Base-by-base conservation (phyloP, 1,140 invertebrate genomes). In the Luehdorfia chinensis region DNA sequence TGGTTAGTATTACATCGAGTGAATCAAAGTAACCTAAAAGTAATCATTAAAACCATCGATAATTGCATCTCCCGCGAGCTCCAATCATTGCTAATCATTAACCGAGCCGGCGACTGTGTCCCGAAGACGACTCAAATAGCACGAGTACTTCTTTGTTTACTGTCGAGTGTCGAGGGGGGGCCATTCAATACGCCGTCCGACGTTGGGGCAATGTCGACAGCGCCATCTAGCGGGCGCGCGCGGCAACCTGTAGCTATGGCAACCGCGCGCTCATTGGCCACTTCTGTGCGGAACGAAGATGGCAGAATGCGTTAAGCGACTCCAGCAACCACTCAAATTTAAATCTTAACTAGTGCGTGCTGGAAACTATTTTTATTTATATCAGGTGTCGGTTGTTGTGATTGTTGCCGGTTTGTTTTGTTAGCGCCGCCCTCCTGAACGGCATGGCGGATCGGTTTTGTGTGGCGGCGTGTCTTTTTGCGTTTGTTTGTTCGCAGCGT, bases 201-300 rank as follows among this genome's bases (percentile, higher is more conserved):
- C 14, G 23, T 25, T 27, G 27, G 6, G n/a, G 9, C 47, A 65
- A n/a, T n/a, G n/a, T n/a, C n/a, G n/a, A n/a, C n/a, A n/a, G 34
- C 71, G 80, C 78, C 80, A 83, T 84, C 78, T 83, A 65, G 53
- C 47, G 46, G 21, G 43, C 28, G 37, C 32, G 28, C 19, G 51
- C 36, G 45, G 21, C 52, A 61, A 64, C 55, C 37, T 65, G 75
- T 78, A 47, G 67, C 57, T 51, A 77, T 77, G 61, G 70, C 60
- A 71, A 84, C 77, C 63, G 75, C 52, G 55, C 68, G 64, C 70
- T 84, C 69, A 83, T 84, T 84, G 78, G 78, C 80, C 73, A 75
- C 75, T 81, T 76, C 63, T 55, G 12, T 45, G 32, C 23, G 21
- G 28, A 25, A 15, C 18, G 36, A 23, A 31, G 51, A 39, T 16